A percentile compares a stretch with the other conserved stretches of the same genome.
These are phyloP conservation scores for Otis tarda DNA, from an alignment of 2,113 vertebrate species.

Conservation along the genomic window DNA sequence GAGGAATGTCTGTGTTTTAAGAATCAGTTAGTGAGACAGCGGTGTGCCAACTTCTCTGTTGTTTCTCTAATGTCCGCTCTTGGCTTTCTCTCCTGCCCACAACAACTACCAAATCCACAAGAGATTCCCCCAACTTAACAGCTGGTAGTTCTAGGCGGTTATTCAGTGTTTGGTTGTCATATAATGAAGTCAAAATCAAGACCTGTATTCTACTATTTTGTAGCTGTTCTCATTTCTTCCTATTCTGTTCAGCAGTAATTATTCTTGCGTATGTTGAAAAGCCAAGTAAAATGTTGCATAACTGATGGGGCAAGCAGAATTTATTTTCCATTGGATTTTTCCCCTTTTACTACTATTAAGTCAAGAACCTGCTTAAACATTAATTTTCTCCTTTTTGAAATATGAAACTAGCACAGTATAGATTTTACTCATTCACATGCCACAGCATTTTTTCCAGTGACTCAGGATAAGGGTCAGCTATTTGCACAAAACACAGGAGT, in stretches of 20 bases:
- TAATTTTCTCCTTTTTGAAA: conserved; percentile 62
- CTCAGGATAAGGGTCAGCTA: conserved; percentile 71
- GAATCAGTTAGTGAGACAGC: neutral
- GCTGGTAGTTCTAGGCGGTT: neutral
- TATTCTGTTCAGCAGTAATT: neutral
- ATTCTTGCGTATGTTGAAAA: neutral
- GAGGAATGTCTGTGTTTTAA: neutral
- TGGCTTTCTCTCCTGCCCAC: neutral
- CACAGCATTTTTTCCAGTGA: conserved; percentile 73
- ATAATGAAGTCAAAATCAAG: neutral
- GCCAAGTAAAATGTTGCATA: neutral
- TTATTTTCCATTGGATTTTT: neutral
- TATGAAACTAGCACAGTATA: conserved; percentile 19
- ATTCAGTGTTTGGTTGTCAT: neutral
- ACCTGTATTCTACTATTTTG: neutral
- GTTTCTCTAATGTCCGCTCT: neutral
- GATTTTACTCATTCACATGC: conserved; percentile 69
- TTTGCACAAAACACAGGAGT: conserved; percentile 71
- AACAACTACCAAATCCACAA: neutral
- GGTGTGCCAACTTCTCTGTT: neutral
- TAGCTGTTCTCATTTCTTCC: neutral
- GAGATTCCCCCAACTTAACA: neutral
- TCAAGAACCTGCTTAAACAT: conserved; percentile 17
- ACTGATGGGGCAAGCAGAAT: neutral
- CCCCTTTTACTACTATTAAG: neutral